Conservation (phyloP, 1,140 invertebrate species). For the Schlechtendalia chinensis region DNA sequence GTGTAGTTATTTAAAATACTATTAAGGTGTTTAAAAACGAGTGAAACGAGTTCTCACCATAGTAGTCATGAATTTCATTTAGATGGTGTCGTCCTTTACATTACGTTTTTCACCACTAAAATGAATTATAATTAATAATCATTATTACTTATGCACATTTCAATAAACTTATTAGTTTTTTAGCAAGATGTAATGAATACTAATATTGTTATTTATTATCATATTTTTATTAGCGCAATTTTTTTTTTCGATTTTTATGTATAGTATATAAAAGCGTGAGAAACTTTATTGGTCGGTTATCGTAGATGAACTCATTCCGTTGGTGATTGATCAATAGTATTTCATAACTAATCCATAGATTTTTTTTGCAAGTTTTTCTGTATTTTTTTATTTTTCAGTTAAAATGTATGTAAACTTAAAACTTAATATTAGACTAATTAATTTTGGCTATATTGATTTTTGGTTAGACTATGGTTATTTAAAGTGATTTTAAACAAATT, state of each 20-base stretch:
- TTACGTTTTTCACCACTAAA: not conserved
- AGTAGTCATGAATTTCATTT: not conserved
- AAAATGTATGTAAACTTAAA: not conserved
- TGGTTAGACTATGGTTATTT: not conserved
- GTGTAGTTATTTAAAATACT: not conserved
- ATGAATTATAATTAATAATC: not conserved
- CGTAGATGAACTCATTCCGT: not conserved
- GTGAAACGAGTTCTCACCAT: constrained; percentile 1
- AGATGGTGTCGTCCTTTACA: not conserved
- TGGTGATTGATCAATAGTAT: not conserved
- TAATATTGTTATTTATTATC: not conserved
- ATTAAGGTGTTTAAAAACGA: not conserved
- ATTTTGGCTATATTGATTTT: not conserved
- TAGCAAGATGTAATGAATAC: not conserved
- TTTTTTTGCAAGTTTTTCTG: too few species aligned
- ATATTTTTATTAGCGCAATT: not conserved
- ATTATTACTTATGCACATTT: not conserved
- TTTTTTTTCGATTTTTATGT: not conserved
- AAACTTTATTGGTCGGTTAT: constrained; percentile 9
- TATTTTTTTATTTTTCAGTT: not conserved
- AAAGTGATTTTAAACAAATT: not conserved
- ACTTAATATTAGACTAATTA: not conserved
- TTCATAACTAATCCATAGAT: not conserved
- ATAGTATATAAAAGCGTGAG: not conserved
- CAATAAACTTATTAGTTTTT: not conserved